These are phyloP conservation scores for Callitettix versicolor DNA, from an alignment of 1,140 invertebrate species.

Conservation along the genomic window DNA sequence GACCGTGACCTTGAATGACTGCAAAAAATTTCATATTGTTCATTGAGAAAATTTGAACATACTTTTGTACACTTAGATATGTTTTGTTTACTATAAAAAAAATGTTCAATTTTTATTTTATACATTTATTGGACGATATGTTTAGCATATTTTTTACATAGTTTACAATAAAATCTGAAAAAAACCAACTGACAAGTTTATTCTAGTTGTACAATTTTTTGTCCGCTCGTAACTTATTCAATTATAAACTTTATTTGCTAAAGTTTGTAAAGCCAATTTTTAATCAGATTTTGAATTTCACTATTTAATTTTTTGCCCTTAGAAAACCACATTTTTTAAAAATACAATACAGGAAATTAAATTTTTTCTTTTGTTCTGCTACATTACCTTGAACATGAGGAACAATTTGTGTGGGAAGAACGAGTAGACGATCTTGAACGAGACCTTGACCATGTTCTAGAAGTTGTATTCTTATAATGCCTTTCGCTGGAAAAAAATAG, in stretches of 20 bases:
- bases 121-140: too few species aligned
- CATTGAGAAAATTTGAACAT: too few species aligned
- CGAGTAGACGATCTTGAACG: slow-evolving; percentile 22
- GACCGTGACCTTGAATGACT: slow-evolving; percentile 24
- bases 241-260: too few species aligned
- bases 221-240: too few species aligned
- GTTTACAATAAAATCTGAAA: neutral
- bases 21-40: neutral
- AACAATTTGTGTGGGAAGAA: slow-evolving; percentile 1
- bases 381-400: neutral
- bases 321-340: neutral
- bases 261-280: neutral
- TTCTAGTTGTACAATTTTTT: too few species aligned
- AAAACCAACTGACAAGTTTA: too few species aligned
- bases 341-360: too few species aligned
- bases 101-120: too few species aligned
- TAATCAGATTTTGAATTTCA: neutral
- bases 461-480: neutral
- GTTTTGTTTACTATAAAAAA: too few species aligned
- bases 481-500: neutral
- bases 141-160: neutral
- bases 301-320: neutral
- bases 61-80: too few species aligned
- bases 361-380: too few species aligned
- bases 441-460: slow-evolving; percentile 22